These are phyloP conservation scores for Palythoa grandiflora DNA, from an alignment of 92 coral and sea anemone species.

Conservation along the genomic window DNA sequence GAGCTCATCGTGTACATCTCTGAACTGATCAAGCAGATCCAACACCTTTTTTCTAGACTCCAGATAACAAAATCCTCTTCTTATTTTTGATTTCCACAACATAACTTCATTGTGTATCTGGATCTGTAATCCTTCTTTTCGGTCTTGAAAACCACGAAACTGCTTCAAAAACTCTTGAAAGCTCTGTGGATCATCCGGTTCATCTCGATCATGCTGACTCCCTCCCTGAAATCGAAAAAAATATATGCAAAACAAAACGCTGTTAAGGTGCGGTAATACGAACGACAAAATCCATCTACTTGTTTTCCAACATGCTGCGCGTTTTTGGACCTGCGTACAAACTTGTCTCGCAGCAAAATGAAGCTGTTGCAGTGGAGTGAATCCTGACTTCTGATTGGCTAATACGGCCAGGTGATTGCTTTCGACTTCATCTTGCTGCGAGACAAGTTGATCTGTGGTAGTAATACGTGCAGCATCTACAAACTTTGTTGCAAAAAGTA, in stretches of 20 bases:
- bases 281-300: no score
- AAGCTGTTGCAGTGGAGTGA: no score
- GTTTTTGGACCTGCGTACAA: no score
- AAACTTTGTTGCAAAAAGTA: no score
- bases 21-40: constrained; percentile 72
- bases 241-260: not conserved
- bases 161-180: constrained; percentile 62
- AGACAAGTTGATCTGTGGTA: no score
- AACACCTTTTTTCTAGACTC: constrained; percentile 77
- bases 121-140: constrained; percentile 85
- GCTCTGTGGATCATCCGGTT: not conserved
- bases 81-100: constrained; percentile 78
- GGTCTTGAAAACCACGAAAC: constrained; percentile 67
- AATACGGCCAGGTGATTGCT: no score
- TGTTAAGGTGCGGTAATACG: not conserved
- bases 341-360: no score
- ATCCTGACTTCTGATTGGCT: no score
- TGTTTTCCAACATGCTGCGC: no score
- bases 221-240: not conserved
- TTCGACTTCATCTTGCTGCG: no score
- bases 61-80: constrained; percentile 59
- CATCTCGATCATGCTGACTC: not conserved
- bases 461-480: no score
- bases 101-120: constrained; percentile 87
- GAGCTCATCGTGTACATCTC: constrained; percentile 72